Conservation (phyloP, 2,888 invertebrate genomes). For the Acrobeloides nanus region DNA sequence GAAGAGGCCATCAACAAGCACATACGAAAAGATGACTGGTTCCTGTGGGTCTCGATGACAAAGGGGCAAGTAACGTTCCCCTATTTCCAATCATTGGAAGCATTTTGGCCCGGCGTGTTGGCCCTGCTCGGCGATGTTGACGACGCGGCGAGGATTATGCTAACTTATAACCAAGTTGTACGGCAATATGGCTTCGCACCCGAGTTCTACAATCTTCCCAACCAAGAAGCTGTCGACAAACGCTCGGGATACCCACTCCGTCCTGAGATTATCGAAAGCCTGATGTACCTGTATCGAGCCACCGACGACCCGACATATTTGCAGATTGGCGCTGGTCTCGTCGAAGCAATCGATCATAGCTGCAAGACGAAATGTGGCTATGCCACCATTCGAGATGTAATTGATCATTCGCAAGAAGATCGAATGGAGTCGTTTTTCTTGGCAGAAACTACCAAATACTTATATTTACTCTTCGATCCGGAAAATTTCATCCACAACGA, state of each 20-base stretch:
- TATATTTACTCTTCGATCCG: constrained; percentile 88
- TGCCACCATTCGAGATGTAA: constrained; percentile 93
- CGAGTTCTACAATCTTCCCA: constrained; percentile 89
- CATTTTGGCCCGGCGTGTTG: constrained; percentile 94
- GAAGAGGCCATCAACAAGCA: constrained; percentile 57
- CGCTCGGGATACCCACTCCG: constrained; percentile 85
- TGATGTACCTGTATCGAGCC: constrained; percentile 80
- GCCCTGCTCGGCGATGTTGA: constrained; percentile 71
- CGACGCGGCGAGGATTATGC: constrained; percentile 81
- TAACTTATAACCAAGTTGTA: constrained; percentile 86
- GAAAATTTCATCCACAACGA: constrained; percentile 87
- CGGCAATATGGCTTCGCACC: constrained; percentile 94
- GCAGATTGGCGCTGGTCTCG: constrained; percentile 84
- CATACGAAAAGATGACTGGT: constrained; percentile 90
- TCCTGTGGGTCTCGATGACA: constrained; percentile 97
- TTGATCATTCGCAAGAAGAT: constrained; percentile 84
- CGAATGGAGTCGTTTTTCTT: constrained; percentile 97
- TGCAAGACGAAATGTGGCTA: constrained; percentile 90
- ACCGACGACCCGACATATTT: constrained; percentile 85
- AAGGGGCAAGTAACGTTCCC: constrained; percentile 89
- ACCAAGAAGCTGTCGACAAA: constrained; percentile 56
- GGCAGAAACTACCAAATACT: constrained; percentile 94
- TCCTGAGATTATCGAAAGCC: constrained; percentile 90
- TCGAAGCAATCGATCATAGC: constrained; percentile 84
- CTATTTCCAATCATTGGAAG: constrained; percentile 95